These are phyloP conservation scores for Drosophila micromelanica DNA, from an alignment of 1,140 invertebrate genomes.

Conservation along the genomic window DNA sequence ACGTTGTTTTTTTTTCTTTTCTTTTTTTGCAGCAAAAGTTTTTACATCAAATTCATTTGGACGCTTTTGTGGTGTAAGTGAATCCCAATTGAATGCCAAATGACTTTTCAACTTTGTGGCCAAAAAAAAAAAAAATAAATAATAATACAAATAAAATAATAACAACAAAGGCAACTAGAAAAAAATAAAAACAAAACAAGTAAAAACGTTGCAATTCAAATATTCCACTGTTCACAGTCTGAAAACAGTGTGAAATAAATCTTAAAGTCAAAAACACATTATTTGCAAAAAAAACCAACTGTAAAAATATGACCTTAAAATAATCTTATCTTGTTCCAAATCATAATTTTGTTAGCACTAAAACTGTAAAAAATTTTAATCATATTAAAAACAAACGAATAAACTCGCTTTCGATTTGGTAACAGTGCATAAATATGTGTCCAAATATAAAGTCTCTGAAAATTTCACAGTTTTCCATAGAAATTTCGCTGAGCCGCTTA, in stretches of 20 bases:
- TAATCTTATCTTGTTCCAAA: too few species aligned
- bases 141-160: slow-evolving; percentile 11
- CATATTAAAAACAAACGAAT: too few species aligned
- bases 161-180: slow-evolving; percentile 8
- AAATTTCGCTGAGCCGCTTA: slow-evolving; percentile 18
- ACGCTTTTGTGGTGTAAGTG: slow-evolving; percentile 56
- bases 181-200: background rate
- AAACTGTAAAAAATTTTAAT: too few species aligned
- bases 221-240: background rate
- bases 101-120: slow-evolving; percentile 70
- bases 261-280: too few species aligned
- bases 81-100: slow-evolving; percentile 69
- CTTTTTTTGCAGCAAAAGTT: slow-evolving; percentile 41
- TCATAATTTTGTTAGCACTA: too few species aligned
- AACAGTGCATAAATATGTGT: slow-evolving; percentile 7
- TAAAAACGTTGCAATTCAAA: background rate
- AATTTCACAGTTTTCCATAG: slow-evolving; percentile 25
- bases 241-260: too few species aligned
- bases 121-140: slow-evolving; percentile 22
- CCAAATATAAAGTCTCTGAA: slow-evolving; percentile 21
- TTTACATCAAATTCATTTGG: slow-evolving; percentile 78
- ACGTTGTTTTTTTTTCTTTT: too few species aligned
- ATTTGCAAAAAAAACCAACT: too few species aligned
- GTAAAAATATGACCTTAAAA: too few species aligned
- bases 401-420: too few species aligned